These are phyloP conservation scores for Drosophila bifasciata DNA, from an alignment of 1,140 invertebrate genomes.

Conservation along the genomic window DNA sequence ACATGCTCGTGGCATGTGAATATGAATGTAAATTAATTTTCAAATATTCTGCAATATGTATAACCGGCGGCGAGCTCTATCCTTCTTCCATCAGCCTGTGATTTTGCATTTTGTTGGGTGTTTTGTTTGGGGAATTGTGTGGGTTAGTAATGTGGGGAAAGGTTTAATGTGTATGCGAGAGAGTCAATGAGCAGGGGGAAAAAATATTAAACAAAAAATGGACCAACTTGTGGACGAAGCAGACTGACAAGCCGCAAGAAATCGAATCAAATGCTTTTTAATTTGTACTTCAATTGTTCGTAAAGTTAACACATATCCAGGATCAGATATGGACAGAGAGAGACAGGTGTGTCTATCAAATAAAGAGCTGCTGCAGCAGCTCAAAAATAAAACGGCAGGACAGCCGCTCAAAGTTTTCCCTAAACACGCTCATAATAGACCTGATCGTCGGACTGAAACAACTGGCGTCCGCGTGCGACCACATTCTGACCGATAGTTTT, in stretches of 20 bases:
- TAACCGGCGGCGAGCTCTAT: slow-evolving; percentile 71
- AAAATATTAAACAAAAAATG: slow-evolving; percentile 12
- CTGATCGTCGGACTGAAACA: slow-evolving; percentile 66
- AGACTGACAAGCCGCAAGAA: slow-evolving; percentile 32
- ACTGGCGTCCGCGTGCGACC: slow-evolving; percentile 60
- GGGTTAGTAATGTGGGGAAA: slow-evolving; percentile 18
- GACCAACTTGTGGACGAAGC: background rate
- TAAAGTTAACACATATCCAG: slow-evolving; percentile 19
- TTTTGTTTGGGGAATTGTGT: slow-evolving; percentile 17
- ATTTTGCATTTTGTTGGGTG: slow-evolving; percentile 60
- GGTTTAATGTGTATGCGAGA: slow-evolving; percentile 17
- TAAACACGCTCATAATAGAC: slow-evolving; percentile 79
- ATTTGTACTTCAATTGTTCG: slow-evolving; percentile 67
- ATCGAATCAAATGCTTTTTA: slow-evolving; percentile 52
- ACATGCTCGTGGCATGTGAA: slow-evolving; percentile 4
- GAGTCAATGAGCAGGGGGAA: slow-evolving; percentile 18
- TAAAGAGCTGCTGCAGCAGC: slow-evolving; percentile 68
- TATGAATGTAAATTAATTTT: slow-evolving; percentile 29
- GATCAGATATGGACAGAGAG: slow-evolving; percentile 2
- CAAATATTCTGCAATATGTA: slow-evolving; percentile 51
- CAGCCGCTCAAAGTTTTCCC: slow-evolving; percentile 43
- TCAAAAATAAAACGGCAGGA: slow-evolving; percentile 59
- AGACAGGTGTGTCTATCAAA: slow-evolving; percentile 1
- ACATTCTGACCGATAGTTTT: slow-evolving; percentile 77
- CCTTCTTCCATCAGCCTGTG: slow-evolving; percentile 73